A percentile compares a stretch with the other conserved stretches of the same genome.
phyloP scores from a whole-genome alignment of 2,113 vertebrate genomes.

The Lophotis ruficrista region DNA sequence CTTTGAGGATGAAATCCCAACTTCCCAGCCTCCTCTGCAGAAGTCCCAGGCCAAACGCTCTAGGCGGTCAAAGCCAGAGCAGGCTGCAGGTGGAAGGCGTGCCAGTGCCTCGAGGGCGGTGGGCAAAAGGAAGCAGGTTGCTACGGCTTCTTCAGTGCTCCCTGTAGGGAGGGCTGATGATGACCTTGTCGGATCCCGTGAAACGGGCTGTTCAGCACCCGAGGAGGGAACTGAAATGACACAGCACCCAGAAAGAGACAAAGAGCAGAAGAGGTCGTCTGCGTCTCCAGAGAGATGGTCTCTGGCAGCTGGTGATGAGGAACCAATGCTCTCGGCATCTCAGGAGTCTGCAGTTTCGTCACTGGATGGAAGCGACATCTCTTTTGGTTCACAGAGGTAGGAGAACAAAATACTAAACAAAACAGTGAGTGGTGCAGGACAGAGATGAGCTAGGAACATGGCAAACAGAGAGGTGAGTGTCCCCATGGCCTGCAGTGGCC shows the following conservation, averaged over 20 bases:
- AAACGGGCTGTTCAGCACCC: not conserved
- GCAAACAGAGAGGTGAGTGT: not conserved
- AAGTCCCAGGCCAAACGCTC: not conserved
- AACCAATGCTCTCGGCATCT: constrained; percentile 71
- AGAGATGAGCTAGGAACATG: not conserved
- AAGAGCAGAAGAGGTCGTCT: not conserved
- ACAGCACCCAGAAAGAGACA: not conserved
- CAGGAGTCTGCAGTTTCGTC: constrained; percentile 82
- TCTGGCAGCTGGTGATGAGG: not conserved
- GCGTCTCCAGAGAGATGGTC: not conserved
- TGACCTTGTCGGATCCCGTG: not conserved
- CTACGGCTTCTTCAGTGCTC: not conserved
- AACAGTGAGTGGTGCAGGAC: not conserved
- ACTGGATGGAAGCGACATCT: constrained; percentile 77
- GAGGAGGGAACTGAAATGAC: not conserved
- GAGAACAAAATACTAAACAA: not conserved
- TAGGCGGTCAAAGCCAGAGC: not conserved
- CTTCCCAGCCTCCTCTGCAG: constrained; percentile 30
- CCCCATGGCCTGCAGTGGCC: not conserved
- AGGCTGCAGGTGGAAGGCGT: not conserved
- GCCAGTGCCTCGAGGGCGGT: not conserved
- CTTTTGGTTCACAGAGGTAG: constrained; percentile 78
- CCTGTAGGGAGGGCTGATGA: not conserved
- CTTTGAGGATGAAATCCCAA: constrained; percentile 73
- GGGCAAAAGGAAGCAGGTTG: not conserved